These are phyloP conservation scores for Imbricaverruca yamaguchii DNA, from an alignment of 2,888 invertebrate genomes.

Conservation along the genomic window DNA sequence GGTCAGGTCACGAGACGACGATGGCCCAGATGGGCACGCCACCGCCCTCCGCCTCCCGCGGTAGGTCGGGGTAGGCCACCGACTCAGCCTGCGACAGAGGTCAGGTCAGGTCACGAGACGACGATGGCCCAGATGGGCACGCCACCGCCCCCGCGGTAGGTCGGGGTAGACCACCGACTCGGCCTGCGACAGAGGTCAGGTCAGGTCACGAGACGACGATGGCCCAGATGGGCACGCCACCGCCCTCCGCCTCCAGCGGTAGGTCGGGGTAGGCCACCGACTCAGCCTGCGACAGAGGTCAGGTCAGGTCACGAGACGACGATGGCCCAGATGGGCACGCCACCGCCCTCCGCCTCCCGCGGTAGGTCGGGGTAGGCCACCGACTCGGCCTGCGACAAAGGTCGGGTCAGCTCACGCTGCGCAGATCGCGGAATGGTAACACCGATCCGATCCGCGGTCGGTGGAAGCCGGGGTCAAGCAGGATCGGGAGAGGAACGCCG, in stretches of 20 bases:
- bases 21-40: slow-evolving; percentile 81
- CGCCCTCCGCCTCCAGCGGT: slow-evolving; percentile 57
- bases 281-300: slow-evolving; percentile 25
- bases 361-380: slow-evolving; percentile 35
- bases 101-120: slow-evolving; percentile 48
- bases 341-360: slow-evolving; percentile 59
- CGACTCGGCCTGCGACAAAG: slow-evolving; percentile 27
- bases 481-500: no score
- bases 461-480: no score
- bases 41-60: slow-evolving; percentile 58
- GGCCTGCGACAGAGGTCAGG: slow-evolving; percentile 10
- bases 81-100: slow-evolving; percentile 27
- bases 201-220: slow-evolving; percentile 45
- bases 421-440: no score
- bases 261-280: slow-evolving; percentile 31
- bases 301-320: slow-evolving; percentile 49
- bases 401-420: no score
- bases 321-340: slow-evolving; percentile 80
- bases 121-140: slow-evolving; percentile 78
- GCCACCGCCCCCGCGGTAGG: slow-evolving; percentile 50
- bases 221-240: slow-evolving; percentile 75
- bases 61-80: slow-evolving; percentile 35
- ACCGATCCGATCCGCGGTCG: no score
- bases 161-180: slow-evolving; percentile 31
- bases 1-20: slow-evolving; percentile 49